Evolutionary conservation across 2,113 vertebrate species (phyloP).

Genomic region (Megaceryle maxima): DNA sequence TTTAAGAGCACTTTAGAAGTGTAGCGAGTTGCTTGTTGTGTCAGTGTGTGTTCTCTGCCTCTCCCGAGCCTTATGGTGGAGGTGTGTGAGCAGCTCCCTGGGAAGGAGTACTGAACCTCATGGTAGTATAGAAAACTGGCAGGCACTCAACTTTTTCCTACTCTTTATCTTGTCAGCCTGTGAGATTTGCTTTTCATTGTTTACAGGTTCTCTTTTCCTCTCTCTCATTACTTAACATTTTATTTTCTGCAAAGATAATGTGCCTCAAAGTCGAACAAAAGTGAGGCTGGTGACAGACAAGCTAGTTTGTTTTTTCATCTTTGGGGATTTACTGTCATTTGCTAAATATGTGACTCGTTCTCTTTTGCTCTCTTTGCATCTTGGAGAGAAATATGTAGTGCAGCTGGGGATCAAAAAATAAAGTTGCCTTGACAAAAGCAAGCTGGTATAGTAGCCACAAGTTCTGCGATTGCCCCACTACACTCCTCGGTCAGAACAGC

Average conservation of each 20-base stretch:
- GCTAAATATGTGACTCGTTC: not conserved
- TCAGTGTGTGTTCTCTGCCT: not conserved
- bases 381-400: not conserved
- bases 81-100: accelerated
- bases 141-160: not conserved
- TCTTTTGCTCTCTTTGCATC: not conserved
- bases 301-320: not conserved
- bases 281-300: conserved; percentile 10
- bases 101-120: not conserved
- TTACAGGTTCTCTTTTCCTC: not conserved
- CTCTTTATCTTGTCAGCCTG: not conserved
- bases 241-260: not conserved
- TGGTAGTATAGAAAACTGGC: not conserved
- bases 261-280: not conserved
- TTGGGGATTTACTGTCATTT: conserved; percentile 7
- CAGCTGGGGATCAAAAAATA: not conserved
- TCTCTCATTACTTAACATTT: not conserved
- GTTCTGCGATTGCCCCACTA: not conserved
- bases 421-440: not conserved
- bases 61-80: not conserved
- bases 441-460: not conserved
- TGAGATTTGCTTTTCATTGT: not conserved
- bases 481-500: not conserved
- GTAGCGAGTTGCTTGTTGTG: not conserved
- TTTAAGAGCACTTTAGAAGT: not conserved